Evolutionary conservation across 35 echinoderm and acorn worm species (phyloP), one percentile per base, ranked within the genome.

Genomic region (Apostichopus japonicus): DNA sequence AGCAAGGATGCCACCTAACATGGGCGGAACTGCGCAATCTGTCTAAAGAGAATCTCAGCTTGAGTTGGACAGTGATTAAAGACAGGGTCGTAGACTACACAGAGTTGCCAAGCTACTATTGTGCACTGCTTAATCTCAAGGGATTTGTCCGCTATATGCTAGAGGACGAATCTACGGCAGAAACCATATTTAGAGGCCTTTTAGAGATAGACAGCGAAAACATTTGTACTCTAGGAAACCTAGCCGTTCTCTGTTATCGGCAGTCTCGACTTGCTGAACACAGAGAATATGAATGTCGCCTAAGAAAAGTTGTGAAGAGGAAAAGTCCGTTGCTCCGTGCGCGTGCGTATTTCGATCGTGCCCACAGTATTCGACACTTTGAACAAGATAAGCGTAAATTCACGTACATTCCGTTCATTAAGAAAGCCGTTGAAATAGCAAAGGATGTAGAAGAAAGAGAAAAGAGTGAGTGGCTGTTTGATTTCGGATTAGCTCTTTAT

Each of bases 401-500:
- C 87, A 94, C 93, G 2, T 98, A 98, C 82, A 94, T 94, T 51
- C 78, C 91, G 52, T 94, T 90, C 55, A 92, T 96, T 53, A 86
- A 90, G 23, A 95, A 93, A 78, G 86, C 95, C 23, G 93, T 94
- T 2, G 86, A 94, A n/a, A 92, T 92, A 6, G 91, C 88, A 14
- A 79, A 93, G 23, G 90, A 79, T 9, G 24, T 84, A 3, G 72
- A 56, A 9, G 58, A 65, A 5, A 90, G 77, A n/a, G 97, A 98
- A 58, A 94, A 92, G 55, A 93, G 94, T 0, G 97, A 98, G 76
- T 98, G 97, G 97, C 53, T 94, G 17, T 98, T 94, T 72, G 97
- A 96, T 56, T 94, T 96, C 51, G 97, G 90, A 59, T 56, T 96
- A 23, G 93, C 93, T 4, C 82, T 98, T 16, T 94, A 90, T 23